A percentile compares a stretch with the other conserved stretches of the same genome.
phyloP scores from a whole-genome alignment of 2,888 invertebrate genomes.

The Latrodectus hesperus region DNA sequence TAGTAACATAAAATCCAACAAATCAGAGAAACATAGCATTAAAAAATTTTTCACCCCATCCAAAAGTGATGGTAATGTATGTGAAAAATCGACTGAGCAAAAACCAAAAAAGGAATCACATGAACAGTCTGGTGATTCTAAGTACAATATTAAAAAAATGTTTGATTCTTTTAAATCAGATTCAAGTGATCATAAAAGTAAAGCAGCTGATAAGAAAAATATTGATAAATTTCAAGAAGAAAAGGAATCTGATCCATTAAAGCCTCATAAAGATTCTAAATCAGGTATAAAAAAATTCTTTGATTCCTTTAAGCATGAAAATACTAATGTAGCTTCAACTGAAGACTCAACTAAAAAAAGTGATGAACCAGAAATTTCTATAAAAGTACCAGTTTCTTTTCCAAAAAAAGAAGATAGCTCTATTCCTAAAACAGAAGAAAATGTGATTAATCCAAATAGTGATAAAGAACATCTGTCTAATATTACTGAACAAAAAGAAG shows the following conservation, averaged over 20 bases:
- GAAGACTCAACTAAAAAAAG: not conserved
- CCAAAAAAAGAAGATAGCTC: not conserved
- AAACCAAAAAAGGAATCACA: not conserved
- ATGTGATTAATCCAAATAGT: no score
- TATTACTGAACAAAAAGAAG: not conserved
- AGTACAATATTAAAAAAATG: conserved; percentile 33
- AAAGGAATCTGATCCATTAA: not conserved
- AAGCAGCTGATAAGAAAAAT: not conserved
- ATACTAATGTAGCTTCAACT: not conserved
- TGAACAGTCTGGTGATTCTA: conserved; percentile 14
- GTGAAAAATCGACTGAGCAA: not conserved
- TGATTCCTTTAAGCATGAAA: conserved; percentile 42
- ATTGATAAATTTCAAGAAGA: not conserved
- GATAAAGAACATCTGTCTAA: not conserved
- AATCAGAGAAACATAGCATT: conserved; percentile 32
- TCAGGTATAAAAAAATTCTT: conserved; percentile 49
- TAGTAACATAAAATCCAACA: conserved; percentile 1
- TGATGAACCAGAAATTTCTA: not conserved
- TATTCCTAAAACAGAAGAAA: no score
- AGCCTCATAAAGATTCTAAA: conserved; percentile 30
- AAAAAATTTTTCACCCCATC: conserved; percentile 31
- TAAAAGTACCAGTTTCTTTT: not conserved
- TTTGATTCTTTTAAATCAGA: conserved; percentile 41
- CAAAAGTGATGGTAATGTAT: conserved; percentile 18
- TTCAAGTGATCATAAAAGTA: not conserved